Conservation (phyloP, 92 coral and sea anemone genomes). For the Porites rus region DNA sequence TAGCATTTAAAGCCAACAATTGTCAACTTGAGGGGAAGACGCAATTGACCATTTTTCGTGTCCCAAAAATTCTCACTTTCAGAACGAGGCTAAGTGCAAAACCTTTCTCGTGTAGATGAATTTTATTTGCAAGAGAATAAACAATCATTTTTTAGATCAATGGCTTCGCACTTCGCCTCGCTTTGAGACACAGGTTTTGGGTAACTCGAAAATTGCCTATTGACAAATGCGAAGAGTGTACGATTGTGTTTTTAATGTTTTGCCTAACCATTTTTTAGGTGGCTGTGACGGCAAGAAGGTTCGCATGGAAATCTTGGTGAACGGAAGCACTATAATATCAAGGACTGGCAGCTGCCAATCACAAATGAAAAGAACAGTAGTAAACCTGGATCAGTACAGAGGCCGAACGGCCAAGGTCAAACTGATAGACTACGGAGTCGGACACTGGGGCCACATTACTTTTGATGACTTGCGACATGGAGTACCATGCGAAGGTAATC, state of each 20-base stretch:
- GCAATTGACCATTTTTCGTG: too few species aligned
- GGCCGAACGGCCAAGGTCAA: conserved; percentile 53
- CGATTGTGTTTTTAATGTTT: not conserved
- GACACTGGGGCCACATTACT: conserved; percentile 52
- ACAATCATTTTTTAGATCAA: too few species aligned
- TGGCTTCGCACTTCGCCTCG: too few species aligned
- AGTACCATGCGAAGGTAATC: conserved; percentile 62
- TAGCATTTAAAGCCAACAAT: too few species aligned
- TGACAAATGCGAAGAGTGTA: too few species aligned
- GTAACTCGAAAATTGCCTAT: too few species aligned
- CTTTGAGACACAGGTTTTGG: too few species aligned
- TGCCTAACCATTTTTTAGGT: conserved; percentile 24
- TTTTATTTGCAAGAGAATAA: too few species aligned
- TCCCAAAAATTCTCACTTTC: too few species aligned
- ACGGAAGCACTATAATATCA: conserved; percentile 26
- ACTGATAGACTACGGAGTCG: conserved; percentile 59
- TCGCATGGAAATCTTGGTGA: conserved; percentile 65
- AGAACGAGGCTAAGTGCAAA: too few species aligned
- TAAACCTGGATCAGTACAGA: conserved; percentile 23
- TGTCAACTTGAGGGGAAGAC: too few species aligned
- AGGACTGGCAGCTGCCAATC: conserved; percentile 53
- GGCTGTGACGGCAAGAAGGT: conserved; percentile 48
- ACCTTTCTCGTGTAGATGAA: too few species aligned
- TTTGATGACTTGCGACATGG: conserved; percentile 61
- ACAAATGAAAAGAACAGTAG: conserved; percentile 33